A percentile compares a stretch with the other conserved stretches of the same genome.
Conservation (phyloP, 1,140 invertebrate genomes). For the Philaenus spumarius region DNA sequence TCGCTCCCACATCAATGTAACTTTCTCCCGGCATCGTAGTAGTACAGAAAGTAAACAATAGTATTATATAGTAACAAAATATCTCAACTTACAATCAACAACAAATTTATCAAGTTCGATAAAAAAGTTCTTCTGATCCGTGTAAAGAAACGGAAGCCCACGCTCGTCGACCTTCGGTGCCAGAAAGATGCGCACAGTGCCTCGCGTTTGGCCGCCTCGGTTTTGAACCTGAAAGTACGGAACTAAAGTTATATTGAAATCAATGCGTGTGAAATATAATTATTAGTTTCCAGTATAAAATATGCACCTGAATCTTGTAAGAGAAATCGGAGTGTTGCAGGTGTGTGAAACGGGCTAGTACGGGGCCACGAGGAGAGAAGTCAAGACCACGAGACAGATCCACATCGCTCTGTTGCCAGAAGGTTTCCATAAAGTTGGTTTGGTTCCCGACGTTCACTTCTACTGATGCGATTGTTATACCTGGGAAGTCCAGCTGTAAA, state of each 20-base stretch:
- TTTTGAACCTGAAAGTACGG: slow-evolving; percentile 37
- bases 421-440: slow-evolving; percentile 39
- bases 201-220: slow-evolving; percentile 33
- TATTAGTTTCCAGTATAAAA: no score
- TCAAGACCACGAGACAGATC: slow-evolving; percentile 45
- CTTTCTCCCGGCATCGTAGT: no score
- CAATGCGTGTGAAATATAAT: no score
- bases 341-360: slow-evolving; percentile 44
- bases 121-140: slow-evolving; percentile 46
- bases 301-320: slow-evolving; percentile 35
- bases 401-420: slow-evolving; percentile 46
- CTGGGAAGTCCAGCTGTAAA: slow-evolving; percentile 53
- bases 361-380: slow-evolving; percentile 39
- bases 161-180: slow-evolving; percentile 50
- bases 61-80: no score
- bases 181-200: slow-evolving; percentile 53
- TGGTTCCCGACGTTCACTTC: slow-evolving; percentile 39
- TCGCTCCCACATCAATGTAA: no score
- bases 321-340: slow-evolving; percentile 41
- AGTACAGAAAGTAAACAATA: no score
- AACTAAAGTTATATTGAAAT: no score
- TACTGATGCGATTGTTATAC: slow-evolving; percentile 45
- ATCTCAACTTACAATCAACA: slow-evolving; percentile 40
- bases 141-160: slow-evolving; percentile 41
- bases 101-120: slow-evolving; percentile 53